phyloP scores from a whole-genome alignment of 2,113 vertebrate genomes.

The Leptodactylus fuscus region DNA sequence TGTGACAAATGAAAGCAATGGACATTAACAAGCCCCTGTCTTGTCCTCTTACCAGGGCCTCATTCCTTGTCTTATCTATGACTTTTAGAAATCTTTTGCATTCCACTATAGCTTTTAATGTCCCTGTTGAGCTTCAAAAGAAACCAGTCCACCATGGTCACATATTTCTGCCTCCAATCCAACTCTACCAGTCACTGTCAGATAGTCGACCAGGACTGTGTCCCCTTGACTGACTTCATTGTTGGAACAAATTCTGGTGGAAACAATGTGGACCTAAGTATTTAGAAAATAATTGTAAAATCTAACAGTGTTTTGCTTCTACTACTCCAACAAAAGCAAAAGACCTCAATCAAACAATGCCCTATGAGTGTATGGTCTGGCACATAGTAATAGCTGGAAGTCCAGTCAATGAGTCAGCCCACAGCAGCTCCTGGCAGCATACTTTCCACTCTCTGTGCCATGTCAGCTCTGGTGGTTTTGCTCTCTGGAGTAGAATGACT shows the following conservation, averaged over 20 bases:
- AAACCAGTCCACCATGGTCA: background rate
- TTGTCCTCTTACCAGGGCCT: no score
- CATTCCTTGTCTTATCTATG: no score
- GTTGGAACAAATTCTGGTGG: background rate
- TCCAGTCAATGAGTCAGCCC: constrained; percentile 18
- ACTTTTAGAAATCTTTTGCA: no score
- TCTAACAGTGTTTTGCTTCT: no score
- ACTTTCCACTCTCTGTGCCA: constrained; percentile 9
- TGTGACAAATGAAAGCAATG: no score
- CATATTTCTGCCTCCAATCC: no score
- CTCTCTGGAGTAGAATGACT: background rate
- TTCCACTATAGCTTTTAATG: no score
- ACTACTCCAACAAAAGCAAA: background rate
- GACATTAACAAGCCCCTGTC: no score
- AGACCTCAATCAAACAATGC: no score
- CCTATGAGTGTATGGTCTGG: background rate
- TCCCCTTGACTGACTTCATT: background rate
- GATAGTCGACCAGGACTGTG: background rate
- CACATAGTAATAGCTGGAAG: background rate
- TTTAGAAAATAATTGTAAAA: background rate
- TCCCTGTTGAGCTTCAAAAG: no score
- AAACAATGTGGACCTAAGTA: background rate
- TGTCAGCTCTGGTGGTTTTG: constrained; percentile 9
- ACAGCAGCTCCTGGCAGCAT: background rate
- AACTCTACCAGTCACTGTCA: background rate